Base-by-base conservation (phyloP, 2,113 vertebrate species). In the Prionailurus viverrinus region DNA sequence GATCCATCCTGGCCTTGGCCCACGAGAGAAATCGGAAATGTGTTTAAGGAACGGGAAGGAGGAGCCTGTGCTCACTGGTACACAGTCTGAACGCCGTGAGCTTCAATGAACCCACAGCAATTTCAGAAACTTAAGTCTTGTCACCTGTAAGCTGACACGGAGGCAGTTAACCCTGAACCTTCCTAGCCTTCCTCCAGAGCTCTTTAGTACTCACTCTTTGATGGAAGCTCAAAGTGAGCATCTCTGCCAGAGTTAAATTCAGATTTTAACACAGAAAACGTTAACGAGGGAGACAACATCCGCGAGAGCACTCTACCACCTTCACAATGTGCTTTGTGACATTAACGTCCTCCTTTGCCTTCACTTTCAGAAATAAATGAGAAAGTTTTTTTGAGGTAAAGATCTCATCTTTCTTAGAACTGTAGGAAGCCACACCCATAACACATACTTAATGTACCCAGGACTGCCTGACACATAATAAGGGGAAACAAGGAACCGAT, bases 371-470 rank as follows among this genome's bases (percentile, higher is more conserved):
- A 78, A 76, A 80, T 13, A 78, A 66, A 90, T 55, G 14, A 79
- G 79, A 41, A 45, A 63, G 51, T 13, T 63, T 80, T 66, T 90
- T 53, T 63, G 55, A 91, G 33, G 41, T 39, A 83, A 87, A 91
- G 39, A 53, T 33, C 29, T 88, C n/a, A 66, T n/a, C 18, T 84
- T 74, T 71, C 15, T 92, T 71, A 83, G 95, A 93, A 78, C 68
- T 85, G 27, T 23, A 85, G 21, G 71, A 53, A 81, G 39, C 51
- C 68, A 33, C 41, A 90, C 33, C 36, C 8, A 55, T 65, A 15
- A 73, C 1, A 79, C 31, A 18, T 8, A 69, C 6, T 48, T 91
- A 51, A 53, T 21, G 48, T 66, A 82, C 55, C 87, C 1, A 71
- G 7, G 23, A 78, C 29, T 55, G 4, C 27, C 66, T 7, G 66